Conservation (phyloP, 2,797 vertebrate genomes). For the Champsocephalus esox region DNA sequence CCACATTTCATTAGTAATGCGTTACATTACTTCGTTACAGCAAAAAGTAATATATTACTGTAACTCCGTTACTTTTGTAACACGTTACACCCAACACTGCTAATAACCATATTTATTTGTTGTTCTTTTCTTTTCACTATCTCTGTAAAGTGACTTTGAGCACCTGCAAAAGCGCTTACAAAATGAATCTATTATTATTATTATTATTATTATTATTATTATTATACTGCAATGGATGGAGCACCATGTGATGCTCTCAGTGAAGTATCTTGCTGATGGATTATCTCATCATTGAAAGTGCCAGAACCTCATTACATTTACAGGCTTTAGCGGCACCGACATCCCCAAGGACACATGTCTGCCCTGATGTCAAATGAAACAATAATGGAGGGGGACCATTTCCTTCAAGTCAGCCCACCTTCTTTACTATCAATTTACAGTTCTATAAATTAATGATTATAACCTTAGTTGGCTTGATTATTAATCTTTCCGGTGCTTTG, state of each 20-base stretch:
- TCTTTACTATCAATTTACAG: background rate
- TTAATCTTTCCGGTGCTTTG: background rate
- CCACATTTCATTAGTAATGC: too few relatives aligned
- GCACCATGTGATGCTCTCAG: background rate
- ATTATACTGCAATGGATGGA: background rate
- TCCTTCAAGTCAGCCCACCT: constrained; percentile 18
- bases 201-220: too few relatives aligned
- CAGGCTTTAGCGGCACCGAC: constrained; percentile 30
- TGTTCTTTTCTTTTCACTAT: too few relatives aligned
- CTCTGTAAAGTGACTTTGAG: too few relatives aligned
- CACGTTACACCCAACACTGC: too few relatives aligned
- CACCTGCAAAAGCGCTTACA: too few relatives aligned
- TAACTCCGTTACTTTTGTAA: too few relatives aligned
- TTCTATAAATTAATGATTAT: constrained; percentile 11
- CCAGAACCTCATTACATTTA: constrained; percentile 59
- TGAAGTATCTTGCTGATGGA: constrained; percentile 27
- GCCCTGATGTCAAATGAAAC: constrained; percentile 28
- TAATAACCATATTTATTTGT: too few relatives aligned
- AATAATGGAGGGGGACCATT: constrained; percentile 24
- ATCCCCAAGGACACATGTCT: constrained; percentile 51
- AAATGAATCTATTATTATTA: too few relatives aligned
- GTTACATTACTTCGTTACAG: too few relatives aligned
- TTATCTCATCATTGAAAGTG: constrained; percentile 57
- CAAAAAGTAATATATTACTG: too few relatives aligned
- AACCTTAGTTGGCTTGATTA: background rate